These are phyloP conservation scores for Brachionus rubens DNA, from an alignment of 1,140 invertebrate species.

Conservation along the genomic window DNA sequence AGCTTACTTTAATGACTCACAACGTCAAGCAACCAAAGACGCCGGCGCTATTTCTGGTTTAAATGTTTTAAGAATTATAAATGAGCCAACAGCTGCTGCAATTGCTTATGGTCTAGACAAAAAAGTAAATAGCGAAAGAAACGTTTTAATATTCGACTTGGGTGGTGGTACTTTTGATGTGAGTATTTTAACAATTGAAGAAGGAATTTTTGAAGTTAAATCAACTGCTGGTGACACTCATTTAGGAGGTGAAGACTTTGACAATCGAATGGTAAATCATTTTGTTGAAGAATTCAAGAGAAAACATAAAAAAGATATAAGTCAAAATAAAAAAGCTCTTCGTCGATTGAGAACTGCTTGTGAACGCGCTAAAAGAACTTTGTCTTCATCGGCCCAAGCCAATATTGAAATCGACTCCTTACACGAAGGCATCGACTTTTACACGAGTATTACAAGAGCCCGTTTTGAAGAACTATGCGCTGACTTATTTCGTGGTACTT, in stretches of 20 bases:
- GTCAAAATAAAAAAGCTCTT: constrained; percentile 81
- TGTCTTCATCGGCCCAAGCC: constrained; percentile 88
- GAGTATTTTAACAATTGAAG: constrained; percentile 88
- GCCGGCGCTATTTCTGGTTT: constrained; percentile 63
- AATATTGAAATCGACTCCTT: constrained; percentile 74
- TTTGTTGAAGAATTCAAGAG: constrained; percentile 94
- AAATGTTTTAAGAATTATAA: constrained; percentile 63
- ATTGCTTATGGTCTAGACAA: constrained; percentile 63
- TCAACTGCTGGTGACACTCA: constrained; percentile 95
- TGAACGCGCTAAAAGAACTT: constrained; percentile 88
- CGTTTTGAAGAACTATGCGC: constrained; percentile 71
- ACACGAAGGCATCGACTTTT: constrained; percentile 92
- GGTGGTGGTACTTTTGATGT: constrained; percentile 97
- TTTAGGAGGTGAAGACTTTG: constrained; percentile 95
- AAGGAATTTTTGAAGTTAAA: constrained; percentile 89
- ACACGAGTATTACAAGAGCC: constrained; percentile 87
- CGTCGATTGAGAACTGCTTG: constrained; percentile 86
- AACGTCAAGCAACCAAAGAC: constrained; percentile 64
- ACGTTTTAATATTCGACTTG: constrained; percentile 77
- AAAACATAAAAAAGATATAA: constrained; percentile 91
- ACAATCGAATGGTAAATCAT: constrained; percentile 89
- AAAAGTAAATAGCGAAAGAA: constrained; percentile 58
- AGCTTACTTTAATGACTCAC: constrained; percentile 63
- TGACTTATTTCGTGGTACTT: constrained; percentile 79
- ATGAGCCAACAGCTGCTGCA: constrained; percentile 62